phyloP scores from a whole-genome alignment of 30 jellyfish, hydroid and myxozoan genomes.

The Morbakka virulenta region DNA sequence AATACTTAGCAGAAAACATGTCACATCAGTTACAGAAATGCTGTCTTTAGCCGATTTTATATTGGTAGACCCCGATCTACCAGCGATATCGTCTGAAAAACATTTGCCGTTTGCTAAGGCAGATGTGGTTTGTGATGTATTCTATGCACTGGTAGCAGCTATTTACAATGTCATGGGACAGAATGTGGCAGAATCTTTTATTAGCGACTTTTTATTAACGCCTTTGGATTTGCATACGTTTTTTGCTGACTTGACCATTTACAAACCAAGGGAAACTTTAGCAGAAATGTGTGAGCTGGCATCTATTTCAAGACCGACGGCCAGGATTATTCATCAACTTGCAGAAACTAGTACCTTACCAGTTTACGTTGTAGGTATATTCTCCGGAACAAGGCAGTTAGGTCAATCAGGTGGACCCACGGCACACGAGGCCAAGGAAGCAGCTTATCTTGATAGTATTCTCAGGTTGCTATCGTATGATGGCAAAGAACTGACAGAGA shows the following conservation, averaged over 20 bases:
- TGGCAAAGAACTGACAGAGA: background rate
- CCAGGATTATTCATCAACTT: constrained; percentile 29
- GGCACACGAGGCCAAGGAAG: constrained; percentile 36
- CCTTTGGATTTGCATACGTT: constrained; percentile 55
- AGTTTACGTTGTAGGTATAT: constrained; percentile 57
- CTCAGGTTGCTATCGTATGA: background rate
- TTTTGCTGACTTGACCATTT: constrained; percentile 40
- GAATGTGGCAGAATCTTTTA: constrained; percentile 44
- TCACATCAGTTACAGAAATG: constrained; percentile 52
- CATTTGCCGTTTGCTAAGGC: constrained; percentile 49
- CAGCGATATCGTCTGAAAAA: constrained; percentile 37
- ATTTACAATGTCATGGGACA: constrained; percentile 67
- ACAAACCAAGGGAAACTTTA: constrained; percentile 36
- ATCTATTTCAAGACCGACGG: constrained; percentile 23
- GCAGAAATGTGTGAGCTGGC: constrained; percentile 42
- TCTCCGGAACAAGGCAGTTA: constrained; percentile 32
- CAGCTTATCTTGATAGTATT: constrained; percentile 46
- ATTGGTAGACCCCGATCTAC: constrained; percentile 61
- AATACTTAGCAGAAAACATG: constrained; percentile 44
- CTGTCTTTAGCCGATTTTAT: constrained; percentile 75
- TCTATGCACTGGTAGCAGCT: constrained; percentile 91
- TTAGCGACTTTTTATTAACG: constrained; percentile 68
- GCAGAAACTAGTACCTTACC: constrained; percentile 45
- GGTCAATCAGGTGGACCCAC: constrained; percentile 58
- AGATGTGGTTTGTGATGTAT: constrained; percentile 81